Evolutionary conservation across 2,797 vertebrate genomes (phyloP), one percentile per base, ranked within the genome.

Genomic region (Trachurus trachurus): DNA sequence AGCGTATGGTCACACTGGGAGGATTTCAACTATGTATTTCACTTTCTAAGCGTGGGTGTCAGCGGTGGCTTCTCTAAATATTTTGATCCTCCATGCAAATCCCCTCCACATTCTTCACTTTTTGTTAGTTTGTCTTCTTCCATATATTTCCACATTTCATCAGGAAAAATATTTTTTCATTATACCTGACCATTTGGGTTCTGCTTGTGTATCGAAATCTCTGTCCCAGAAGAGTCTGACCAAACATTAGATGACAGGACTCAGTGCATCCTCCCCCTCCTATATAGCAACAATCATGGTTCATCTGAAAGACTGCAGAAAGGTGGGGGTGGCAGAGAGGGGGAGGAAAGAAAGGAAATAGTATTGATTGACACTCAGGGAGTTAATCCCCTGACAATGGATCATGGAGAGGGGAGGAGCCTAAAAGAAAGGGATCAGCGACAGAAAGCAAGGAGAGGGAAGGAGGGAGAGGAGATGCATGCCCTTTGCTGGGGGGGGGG

Each of bases 281-380:
- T 57, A n/a, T n/a, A n/a, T n/a, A 12, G 15, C 58, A 74, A 71
- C 50, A 74, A 70, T 87, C 47, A 2, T 53, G 54, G 89, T 83
- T 82, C 91, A 94, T 94, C 94, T 93, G 93, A 90, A 90, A 91
- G 88, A 80, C 71, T 78, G 19, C 53, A 84, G 82, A 83, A 79
- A 77, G 81, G 76, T 74, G 57, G 34, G 0, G 61, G 49, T 26
- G 54, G 62, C 52, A n/a, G n/a, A n/a, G n/a, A 62, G 82, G 56
- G 82, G 22, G 87, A 78, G 26, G 42, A 45, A 65, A 66, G 60
- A 73, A 69, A 80, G 80, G 76, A 70, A 80, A 66, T 26, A 12
- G 29, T 59, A 74, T 80, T 74, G 74, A 86, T 65, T 72, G 80
- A 80, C 37, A 40, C 61, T 42, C 44, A 15, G 50, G 26, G 50